Evolutionary conservation across 2,888 invertebrate genomes (phyloP).

Genomic region (Chrysolina americana): DNA sequence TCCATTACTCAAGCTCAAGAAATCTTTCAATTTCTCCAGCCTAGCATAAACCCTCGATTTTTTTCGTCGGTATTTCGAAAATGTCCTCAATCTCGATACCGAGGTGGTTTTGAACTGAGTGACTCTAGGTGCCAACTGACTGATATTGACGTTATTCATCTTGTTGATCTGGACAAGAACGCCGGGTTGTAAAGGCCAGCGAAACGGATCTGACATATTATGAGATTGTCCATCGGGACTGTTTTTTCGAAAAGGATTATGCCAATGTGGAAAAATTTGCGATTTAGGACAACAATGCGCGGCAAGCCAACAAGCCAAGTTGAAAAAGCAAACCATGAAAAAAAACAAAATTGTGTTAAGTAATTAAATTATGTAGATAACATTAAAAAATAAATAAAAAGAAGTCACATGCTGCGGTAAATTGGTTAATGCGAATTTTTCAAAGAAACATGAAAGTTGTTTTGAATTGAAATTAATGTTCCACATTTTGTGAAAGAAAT

Average conservation of each 20-base stretch:
- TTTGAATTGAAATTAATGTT: no score
- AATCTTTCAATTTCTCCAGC: slow-evolving; percentile 64
- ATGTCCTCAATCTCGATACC: slow-evolving; percentile 49
- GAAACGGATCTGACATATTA: slow-evolving; percentile 68
- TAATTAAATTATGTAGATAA: slow-evolving; percentile 44
- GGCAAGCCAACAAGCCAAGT: slow-evolving; percentile 45
- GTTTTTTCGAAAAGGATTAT: slow-evolving; percentile 27
- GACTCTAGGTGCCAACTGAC: slow-evolving; percentile 59
- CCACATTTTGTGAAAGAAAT: no score
- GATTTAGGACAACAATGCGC: background rate
- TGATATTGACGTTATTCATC: slow-evolving; percentile 76
- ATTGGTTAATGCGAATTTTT: background rate
- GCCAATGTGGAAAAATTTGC: slow-evolving; percentile 2
- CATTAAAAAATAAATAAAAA: slow-evolving; percentile 48
- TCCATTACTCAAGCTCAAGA: slow-evolving; percentile 62
- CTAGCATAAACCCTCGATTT: slow-evolving; percentile 66
- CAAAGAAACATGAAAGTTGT: no score
- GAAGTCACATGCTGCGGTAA: background rate
- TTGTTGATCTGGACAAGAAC: slow-evolving; percentile 91
- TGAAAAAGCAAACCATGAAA: slow-evolving; percentile 58
- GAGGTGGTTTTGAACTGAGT: slow-evolving; percentile 61
- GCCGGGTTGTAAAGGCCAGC: slow-evolving; percentile 92
- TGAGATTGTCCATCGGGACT: slow-evolving; percentile 71
- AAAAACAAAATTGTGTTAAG: slow-evolving; percentile 50
- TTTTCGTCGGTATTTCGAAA: slow-evolving; percentile 61